Evolutionary conservation across 92 coral and sea anemone genomes (phyloP).

Genomic region (Umimayanthus chanpuru): DNA sequence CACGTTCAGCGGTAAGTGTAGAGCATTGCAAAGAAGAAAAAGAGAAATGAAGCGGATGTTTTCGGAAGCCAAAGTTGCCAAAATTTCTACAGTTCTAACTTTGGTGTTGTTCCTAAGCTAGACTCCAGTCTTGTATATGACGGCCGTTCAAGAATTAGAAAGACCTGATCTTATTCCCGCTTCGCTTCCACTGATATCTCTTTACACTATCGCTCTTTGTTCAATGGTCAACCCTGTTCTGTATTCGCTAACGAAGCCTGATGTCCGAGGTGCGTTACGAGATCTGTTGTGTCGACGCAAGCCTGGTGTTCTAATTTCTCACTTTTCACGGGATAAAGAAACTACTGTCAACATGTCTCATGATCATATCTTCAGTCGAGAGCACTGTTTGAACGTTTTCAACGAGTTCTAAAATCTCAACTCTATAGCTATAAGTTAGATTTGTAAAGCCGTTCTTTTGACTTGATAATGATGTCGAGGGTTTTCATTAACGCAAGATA

Average conservation of each 20-base stretch:
- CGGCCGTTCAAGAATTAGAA: slow-evolving; percentile 53
- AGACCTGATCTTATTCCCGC: slow-evolving; percentile 56
- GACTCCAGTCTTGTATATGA: slow-evolving; percentile 71
- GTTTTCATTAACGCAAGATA: too few species aligned
- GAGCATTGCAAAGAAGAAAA: slow-evolving; percentile 38
- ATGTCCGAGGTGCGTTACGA: slow-evolving; percentile 51
- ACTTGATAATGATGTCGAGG: background rate
- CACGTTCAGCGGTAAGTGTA: slow-evolving; percentile 23
- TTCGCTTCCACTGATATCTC: slow-evolving; percentile 55
- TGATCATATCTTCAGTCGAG: background rate
- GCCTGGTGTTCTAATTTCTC: background rate
- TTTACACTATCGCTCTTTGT: slow-evolving; percentile 68
- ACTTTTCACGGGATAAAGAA: background rate
- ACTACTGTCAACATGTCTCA: too few species aligned
- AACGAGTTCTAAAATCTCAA: too few species aligned
- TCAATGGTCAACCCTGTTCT: slow-evolving; percentile 66
- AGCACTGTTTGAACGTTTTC: background rate
- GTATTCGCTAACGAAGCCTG: slow-evolving; percentile 70
- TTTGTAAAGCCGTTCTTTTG: background rate
- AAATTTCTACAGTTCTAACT: slow-evolving; percentile 61
- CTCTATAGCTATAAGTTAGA: too few species aligned
- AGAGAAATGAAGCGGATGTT: slow-evolving; percentile 29
- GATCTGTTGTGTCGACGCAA: background rate
- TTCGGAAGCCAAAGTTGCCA: slow-evolving; percentile 68
- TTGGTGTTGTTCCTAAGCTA: slow-evolving; percentile 63